These are phyloP conservation scores for Apamea monoglypha DNA, from an alignment of 2,888 invertebrate genomes.

Conservation along the genomic window DNA sequence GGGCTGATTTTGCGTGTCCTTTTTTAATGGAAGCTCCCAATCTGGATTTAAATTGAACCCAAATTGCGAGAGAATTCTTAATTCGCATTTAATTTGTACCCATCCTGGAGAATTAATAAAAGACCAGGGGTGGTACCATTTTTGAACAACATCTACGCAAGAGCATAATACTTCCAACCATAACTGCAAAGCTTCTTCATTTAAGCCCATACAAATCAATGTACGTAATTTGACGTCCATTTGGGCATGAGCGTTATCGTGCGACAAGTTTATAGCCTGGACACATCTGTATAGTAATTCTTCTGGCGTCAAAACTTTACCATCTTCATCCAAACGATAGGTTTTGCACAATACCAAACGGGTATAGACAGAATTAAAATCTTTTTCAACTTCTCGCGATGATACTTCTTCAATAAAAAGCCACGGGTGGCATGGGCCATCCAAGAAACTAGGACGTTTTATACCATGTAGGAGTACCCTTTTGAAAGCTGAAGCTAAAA, in stretches of 20 bases:
- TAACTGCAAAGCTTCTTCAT: slow-evolving; percentile 99
- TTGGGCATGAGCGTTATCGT: slow-evolving; percentile 98
- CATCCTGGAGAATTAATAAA: slow-evolving; percentile 99
- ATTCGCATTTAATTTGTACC: slow-evolving; percentile 99
- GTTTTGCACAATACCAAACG: slow-evolving; percentile 99
- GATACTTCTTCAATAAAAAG: slow-evolving; percentile 99
- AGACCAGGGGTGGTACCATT: slow-evolving; percentile 98
- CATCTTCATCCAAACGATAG: slow-evolving; percentile 99
- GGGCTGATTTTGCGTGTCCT: slow-evolving; percentile 96
- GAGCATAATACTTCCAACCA: slow-evolving; percentile 99
- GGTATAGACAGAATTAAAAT: slow-evolving; percentile 99
- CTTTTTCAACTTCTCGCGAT: slow-evolving; percentile 98
- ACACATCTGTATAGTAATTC: slow-evolving; percentile 98
- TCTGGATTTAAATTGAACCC: slow-evolving; percentile 99
- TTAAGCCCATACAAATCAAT: slow-evolving; percentile 98
- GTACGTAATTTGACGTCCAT: slow-evolving; percentile 99
- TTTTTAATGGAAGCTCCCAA: slow-evolving; percentile 97
- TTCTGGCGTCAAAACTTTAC: slow-evolving; percentile 99
- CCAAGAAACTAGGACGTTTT: slow-evolving; percentile 96
- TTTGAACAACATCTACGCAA: slow-evolving; percentile 97
- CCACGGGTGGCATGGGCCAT: slow-evolving; percentile 99
- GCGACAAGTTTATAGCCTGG: slow-evolving; percentile 98
- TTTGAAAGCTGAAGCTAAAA: slow-evolving; percentile 97
- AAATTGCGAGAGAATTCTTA: slow-evolving; percentile 98
- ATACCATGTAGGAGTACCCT: slow-evolving; percentile 98